A percentile compares a stretch with the other conserved stretches of the same genome.
These are phyloP conservation scores for Drosophila nigromelanica DNA, from an alignment of 1,140 invertebrate genomes.

Conservation along the genomic window DNA sequence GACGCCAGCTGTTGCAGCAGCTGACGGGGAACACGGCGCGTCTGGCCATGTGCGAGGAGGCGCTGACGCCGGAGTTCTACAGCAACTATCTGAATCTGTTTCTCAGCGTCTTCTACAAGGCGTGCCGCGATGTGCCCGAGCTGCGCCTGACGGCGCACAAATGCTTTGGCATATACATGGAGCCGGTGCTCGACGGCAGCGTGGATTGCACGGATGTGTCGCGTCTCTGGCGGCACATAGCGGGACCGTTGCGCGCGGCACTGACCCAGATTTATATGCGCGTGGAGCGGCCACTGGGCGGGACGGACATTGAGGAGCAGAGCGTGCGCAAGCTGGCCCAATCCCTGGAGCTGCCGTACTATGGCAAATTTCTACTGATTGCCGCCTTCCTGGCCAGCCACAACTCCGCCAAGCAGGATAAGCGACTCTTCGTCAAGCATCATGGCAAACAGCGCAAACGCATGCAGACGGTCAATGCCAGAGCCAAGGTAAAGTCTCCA, in stretches of 20 bases:
- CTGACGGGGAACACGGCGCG: constrained; percentile 13
- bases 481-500: constrained; percentile 78
- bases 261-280: constrained; percentile 91
- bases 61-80: constrained; percentile 87
- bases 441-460: constrained; percentile 87
- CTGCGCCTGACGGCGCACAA: constrained; percentile 89
- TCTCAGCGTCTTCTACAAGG: constrained; percentile 91
- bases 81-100: constrained; percentile 91
- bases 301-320: constrained; percentile 53
- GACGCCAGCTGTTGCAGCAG: constrained; percentile 23
- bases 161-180: constrained; percentile 90
- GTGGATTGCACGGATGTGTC: constrained; percentile 87
- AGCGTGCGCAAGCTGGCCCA: constrained; percentile 83
- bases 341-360: constrained; percentile 93
- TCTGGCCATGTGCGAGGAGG: constrained; percentile 43
- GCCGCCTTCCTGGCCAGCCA: constrained; percentile 96
- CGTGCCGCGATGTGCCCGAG: constrained; percentile 92
- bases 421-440: constrained; percentile 91
- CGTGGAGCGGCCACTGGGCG: constrained; percentile 83
- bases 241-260: constrained; percentile 89
- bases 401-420: constrained; percentile 94
- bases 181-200: constrained; percentile 88
- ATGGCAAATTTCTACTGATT: constrained; percentile 94
- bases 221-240: constrained; percentile 91
- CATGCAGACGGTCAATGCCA: constrained; percentile 86